Base-by-base conservation (phyloP, 1,140 invertebrate genomes). In the Pentalonia nigronervosa region DNA sequence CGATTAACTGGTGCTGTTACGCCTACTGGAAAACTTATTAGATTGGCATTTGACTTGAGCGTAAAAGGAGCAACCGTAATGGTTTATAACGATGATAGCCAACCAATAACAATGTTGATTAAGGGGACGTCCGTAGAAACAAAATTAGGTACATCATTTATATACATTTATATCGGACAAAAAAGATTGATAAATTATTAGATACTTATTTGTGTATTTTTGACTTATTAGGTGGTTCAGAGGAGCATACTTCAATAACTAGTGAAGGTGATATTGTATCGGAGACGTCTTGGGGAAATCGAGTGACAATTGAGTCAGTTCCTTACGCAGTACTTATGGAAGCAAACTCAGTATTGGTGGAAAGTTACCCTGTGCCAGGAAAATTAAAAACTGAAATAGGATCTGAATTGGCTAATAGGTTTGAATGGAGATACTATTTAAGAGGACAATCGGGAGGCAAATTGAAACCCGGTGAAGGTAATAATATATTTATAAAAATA, bases 381-480 rank as follows among this genome's bases (percentile, higher is more conserved):
- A 98, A 98, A 95, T 98, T 99, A 95, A 97, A 97, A 94, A 98
- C 97, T 0, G 98, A 98, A 95, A 97, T 99, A 48, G 97, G 97
- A 30, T 98, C 98, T 0, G 98, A 99, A 94, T 95, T 99, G 45
- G 97, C 98, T 1, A 99, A 99, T 95, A 96, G 98, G 93, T 98
- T 99, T 94, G 98, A 99, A 95, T 99, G 99, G 98, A 96, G 98
- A 81, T 99, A 99, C 95, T 98, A 98, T 95, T 95, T 98, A 41
- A 95, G 94, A 96, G 96, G 94, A 90, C 94, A 94, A n/a, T 88
- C 91, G 14, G 94, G 94, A 1, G 93, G 93, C 6, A 94, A 95
- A 84, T 90, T 94, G 94, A 94, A 93, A 53, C 91, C 93, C 0
- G 90, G 67, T 17, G 56, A 91, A 87, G 91, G 93, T 94, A 93